Evolutionary conservation across 2,888 invertebrate species (phyloP), one percentile per base, ranked within the genome.

Genomic region (Aleiodes testaceus): DNA sequence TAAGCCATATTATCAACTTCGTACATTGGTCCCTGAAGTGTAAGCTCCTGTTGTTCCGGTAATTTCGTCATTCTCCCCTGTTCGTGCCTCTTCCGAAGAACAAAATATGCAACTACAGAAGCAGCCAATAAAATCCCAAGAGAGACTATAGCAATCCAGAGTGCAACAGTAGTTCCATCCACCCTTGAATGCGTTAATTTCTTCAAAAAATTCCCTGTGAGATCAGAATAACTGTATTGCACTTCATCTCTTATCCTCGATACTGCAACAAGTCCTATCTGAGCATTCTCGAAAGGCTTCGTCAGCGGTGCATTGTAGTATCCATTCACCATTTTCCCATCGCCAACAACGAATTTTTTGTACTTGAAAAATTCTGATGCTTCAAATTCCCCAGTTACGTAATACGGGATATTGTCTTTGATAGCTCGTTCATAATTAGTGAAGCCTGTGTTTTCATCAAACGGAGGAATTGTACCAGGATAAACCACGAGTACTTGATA

Each of bases 1-100:
- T 93, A 95, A 0, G 93, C 94, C 79, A 93, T 91, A 83, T 95
- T 95, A 85, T 95, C 95, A 69, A 93, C 91, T 88, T 95, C 95
- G 74, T 94, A 91, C 81, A 94, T 92, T 0, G 95, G 94, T 71
- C 94, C 94, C 82, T 94, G 95, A 20, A 95, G 85, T 0, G 94
- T 93, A 88, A 93, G 87, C 83, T 93, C 93, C 79, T 92, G 92
- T 49, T 90, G 90, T 76, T 92, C 91, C 4, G 90, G 89, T 36
- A 90, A 85, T 52, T 90, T 87, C 6, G 88, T 89, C 77, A 90
- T 85, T 16, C 90, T 87, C 3, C 89, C 88, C 70, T 89, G 87
- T 59, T 79, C 79, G 50, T 84, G 84, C 45, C 82, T 82, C 50
- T 81, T 82, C 66, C 89, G 90, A 22, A 94, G 84, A 61, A 92